Evolutionary conservation across 2,113 vertebrate genomes (phyloP).

Genomic region (Junco hyemalis): DNA sequence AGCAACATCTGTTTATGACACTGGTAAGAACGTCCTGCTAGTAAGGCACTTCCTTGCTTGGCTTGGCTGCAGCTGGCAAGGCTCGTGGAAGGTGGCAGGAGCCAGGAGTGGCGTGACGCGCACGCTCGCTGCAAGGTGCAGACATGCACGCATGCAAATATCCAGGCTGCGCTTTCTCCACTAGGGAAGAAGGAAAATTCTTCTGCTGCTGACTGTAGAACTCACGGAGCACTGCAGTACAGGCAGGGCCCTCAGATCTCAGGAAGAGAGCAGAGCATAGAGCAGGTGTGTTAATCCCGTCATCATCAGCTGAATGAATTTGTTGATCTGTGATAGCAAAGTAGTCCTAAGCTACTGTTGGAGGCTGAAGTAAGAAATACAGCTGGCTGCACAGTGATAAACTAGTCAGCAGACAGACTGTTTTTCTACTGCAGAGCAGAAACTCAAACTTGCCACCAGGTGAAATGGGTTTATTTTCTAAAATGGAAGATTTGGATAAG

Average conservation of each 20-base stretch:
- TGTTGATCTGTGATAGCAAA: neutral
- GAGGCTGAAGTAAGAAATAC: neutral
- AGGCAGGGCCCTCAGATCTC: neutral
- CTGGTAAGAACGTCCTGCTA: neutral
- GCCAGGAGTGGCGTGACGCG: neutral
- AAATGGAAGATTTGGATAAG: neutral
- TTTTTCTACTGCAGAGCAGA: neutral
- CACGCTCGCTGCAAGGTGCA: neutral
- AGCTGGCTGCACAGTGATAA: neutral
- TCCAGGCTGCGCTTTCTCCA: neutral
- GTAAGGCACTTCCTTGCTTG: neutral
- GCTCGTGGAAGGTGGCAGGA: neutral
- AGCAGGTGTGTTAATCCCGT: neutral
- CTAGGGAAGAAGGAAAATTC: neutral
- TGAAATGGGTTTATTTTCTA: neutral
- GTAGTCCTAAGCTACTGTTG: neutral
- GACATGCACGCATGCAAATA: neutral
- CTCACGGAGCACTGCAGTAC: accelerated
- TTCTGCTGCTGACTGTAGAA: neutral
- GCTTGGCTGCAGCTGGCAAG: neutral
- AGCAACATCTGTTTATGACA: neutral
- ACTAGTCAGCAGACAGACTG: neutral
- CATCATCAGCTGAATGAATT: neutral
- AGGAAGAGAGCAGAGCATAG: neutral
- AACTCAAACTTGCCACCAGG: neutral